Percentiles rank a stretch among this genome's conserved stretches.
Evolutionary conservation across 2,797 vertebrate species (phyloP).

Genomic region (Alosa sapidissima): DNA sequence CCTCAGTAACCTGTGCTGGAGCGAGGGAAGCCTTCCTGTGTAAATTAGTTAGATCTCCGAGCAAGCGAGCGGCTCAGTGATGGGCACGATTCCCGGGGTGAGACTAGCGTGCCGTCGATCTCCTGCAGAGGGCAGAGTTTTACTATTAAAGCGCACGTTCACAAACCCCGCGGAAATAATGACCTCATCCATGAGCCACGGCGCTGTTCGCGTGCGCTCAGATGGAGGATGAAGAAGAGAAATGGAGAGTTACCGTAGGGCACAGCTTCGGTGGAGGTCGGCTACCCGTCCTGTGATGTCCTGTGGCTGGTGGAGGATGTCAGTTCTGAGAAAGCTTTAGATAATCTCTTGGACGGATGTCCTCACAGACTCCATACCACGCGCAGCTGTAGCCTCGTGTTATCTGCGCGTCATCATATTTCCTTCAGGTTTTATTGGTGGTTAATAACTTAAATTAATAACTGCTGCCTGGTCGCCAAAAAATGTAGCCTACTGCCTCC

Average conservation of each 20-base stretch:
- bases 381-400: not conserved
- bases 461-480: too few species aligned
- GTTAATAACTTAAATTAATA: too few species aligned
- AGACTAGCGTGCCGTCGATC: conserved; percentile 53
- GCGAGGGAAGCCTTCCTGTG: not conserved
- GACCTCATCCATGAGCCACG: conserved; percentile 57
- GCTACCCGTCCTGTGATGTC: too few species aligned
- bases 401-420: not conserved
- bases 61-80: not conserved
- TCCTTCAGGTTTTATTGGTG: not conserved
- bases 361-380: not conserved
- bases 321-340: not conserved
- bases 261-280: not conserved
- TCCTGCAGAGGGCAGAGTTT: conserved; percentile 83
- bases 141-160: conserved; percentile 62
- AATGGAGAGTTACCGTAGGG: not conserved
- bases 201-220: conserved; percentile 31
- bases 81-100: not conserved
- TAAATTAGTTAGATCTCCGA: not conserved
- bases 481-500: too few species aligned
- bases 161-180: conserved; percentile 45
- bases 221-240: not conserved
- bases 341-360: too few species aligned
- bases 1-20: not conserved
- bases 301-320: too few species aligned